Evolutionary conservation across 2,797 vertebrate genomes (phyloP), one percentile per base, ranked within the genome.

Genomic region (Neoniphon sammara): DNA sequence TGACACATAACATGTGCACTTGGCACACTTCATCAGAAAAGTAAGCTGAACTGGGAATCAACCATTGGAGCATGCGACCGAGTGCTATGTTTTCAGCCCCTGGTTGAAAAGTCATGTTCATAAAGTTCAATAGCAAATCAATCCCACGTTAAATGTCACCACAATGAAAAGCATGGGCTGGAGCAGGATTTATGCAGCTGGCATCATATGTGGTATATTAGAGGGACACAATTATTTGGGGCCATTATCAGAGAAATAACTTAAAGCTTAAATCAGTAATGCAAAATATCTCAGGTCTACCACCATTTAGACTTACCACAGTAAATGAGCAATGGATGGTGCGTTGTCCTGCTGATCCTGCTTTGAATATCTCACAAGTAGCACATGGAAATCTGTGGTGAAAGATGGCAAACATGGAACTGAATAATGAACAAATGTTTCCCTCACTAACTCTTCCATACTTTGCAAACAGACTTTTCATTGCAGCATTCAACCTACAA

Each of bases 371-470:
- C 82, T 91, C 82, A 91, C 78, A 90, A 77, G 71, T 72, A 78
- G 91, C 82, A 91, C 92, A 92, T 92, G 87, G 85, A 92, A 91
- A 89, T 92, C 94, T 94, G 92, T 70, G 80, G 66, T 81, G 49
- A 87, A 80, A 42, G 0, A 85, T 81, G 25, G 72, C 12, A 88
- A 78, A 80, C 21, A 76, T 31, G 20, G 11, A 61, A 49, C 20
- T 56, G 42, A 74, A 71, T 70, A 72, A 77, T 72, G 12, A 72
- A 50, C 30, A 74, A 86, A 81, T 54, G 9, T 2, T 42, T 62
- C 46, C 62, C n/a, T 44, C 23, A 75, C 17, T 74, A 82, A 81
- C 39, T 0, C 61, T n/a, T 57, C 20, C 50, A 50, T 42, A 77
- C 68, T 70, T 75, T 52, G 10, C 55, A 78, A 82, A 74, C 66